These are phyloP conservation scores for Coptotermes formosanus DNA, from an alignment of 1,140 invertebrate genomes.

Conservation along the genomic window DNA sequence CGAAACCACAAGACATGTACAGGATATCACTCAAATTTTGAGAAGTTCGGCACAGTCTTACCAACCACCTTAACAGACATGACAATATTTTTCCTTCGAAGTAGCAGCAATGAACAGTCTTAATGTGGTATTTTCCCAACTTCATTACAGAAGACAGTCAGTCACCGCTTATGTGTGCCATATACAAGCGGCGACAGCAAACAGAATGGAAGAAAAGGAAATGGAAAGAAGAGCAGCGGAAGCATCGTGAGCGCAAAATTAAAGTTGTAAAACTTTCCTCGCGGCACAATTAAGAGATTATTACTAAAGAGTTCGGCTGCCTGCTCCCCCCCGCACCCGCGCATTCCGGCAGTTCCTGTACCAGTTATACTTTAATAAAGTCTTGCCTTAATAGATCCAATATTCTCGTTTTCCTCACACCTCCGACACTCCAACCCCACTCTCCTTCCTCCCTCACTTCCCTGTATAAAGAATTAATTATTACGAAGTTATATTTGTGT, in stretches of 20 bases:
- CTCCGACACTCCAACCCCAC: not conserved
- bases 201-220: constrained; percentile 22
- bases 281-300: constrained; percentile 16
- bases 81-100: not conserved
- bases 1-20: not conserved
- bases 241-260: constrained; percentile 30
- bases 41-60: not conserved
- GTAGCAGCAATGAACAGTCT: not conserved
- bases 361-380: constrained; percentile 19
- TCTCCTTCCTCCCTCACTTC: not conserved
- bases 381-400: constrained; percentile 19
- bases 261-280: constrained; percentile 13
- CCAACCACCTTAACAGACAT: not conserved
- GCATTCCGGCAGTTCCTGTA: not conserved
- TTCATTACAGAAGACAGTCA: not conserved
- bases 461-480: constrained; percentile 4
- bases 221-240: constrained; percentile 33
- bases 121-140: not conserved
- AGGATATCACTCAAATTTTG: not conserved
- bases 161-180: not conserved
- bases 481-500: constrained; percentile 17
- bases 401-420: constrained; percentile 15
- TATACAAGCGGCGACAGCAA: not conserved
- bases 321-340: not conserved
- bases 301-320: constrained; percentile 5